Base-by-base conservation (phyloP, 2,113 vertebrate genomes). In the Albula goreensis region DNA sequence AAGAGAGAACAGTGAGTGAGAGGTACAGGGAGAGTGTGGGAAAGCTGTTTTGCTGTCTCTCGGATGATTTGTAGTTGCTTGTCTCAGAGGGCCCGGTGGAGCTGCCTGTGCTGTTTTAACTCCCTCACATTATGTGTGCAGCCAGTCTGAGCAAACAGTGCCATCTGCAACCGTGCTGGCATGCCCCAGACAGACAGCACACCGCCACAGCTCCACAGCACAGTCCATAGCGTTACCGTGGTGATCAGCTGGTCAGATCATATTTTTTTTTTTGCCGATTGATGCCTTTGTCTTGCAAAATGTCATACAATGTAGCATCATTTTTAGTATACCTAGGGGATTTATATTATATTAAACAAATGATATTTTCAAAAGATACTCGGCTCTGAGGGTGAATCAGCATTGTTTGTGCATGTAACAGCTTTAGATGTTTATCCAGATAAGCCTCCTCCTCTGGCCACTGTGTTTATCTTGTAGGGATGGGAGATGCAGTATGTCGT, bases 81-180 rank as follows among this genome's bases (percentile, higher is more conserved):
- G 70, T 74, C 70, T 74, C 70, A 10, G 8, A 74, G 70, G 70
- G n/a, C 70, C 4, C 70, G 2, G 70, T 74, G 70, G n/a, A 74
- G 70, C 70, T 31, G 70, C 31, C n/a, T 74, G 70, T 74, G 70
- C 70, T 74, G 70, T 74, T 74, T 31, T 11, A 74, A 31, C 70
- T 74, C 70, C 70, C n/a, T 4, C 70, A 74, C 70, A 74, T 74
- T 5, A 74, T 31, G 70, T 8, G 70, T 31, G 70, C 70, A 74
- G 70, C n/a, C 70, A 74, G 70, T 74, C 70, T 74, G 70, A 74
- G 70, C 70, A 74, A 74, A 74, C 66, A 31, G 66, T 74, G 22
- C 66, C 66, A 31, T 74, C n/a, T 74, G 66, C 66, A 74, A 74
- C 70, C 22, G 22, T n/a, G 31, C 70, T 22, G 8, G 22, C n/a